Percentiles rank a stretch among this genome's conserved stretches.
Evolutionary conservation across 2,888 invertebrate species (phyloP).

Genomic region (Oscheius sp.): DNA sequence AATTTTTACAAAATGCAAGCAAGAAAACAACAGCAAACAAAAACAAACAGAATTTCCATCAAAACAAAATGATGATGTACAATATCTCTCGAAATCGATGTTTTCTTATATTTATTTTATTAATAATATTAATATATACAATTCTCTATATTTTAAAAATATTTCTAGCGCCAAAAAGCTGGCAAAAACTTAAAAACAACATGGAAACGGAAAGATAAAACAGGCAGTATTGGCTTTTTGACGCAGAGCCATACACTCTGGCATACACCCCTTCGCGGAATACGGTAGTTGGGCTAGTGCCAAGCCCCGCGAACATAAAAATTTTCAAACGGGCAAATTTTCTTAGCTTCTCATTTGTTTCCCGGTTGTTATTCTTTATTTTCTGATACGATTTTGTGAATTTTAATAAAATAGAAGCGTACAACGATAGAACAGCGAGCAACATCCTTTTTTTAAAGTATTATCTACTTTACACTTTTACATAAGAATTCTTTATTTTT

Average conservation of each 20-base stretch:
- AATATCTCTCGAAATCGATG: background rate
- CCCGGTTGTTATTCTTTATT: no score
- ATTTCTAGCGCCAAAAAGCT: background rate
- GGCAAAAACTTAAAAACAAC: background rate
- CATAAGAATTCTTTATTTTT: no score
- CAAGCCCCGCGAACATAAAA: background rate
- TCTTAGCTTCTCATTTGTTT: no score
- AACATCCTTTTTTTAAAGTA: no score
- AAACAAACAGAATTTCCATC: background rate
- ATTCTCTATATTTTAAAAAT: background rate
- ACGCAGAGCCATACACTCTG: slow-evolving; percentile 2
- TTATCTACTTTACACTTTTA: no score
- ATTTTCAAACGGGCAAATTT: background rate
- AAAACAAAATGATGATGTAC: background rate
- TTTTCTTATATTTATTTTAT: background rate
- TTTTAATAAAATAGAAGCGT: no score
- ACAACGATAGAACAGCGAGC: no score
- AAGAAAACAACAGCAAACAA: background rate
- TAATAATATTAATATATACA: background rate
- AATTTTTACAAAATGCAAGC: no score
- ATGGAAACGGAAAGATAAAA: background rate
- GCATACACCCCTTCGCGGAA: background rate
- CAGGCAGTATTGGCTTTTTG: no score
- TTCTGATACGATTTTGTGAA: no score
- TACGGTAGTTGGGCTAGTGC: background rate